Base-by-base conservation (phyloP, 2,113 vertebrate species). In the Malurus melanocephalus region DNA sequence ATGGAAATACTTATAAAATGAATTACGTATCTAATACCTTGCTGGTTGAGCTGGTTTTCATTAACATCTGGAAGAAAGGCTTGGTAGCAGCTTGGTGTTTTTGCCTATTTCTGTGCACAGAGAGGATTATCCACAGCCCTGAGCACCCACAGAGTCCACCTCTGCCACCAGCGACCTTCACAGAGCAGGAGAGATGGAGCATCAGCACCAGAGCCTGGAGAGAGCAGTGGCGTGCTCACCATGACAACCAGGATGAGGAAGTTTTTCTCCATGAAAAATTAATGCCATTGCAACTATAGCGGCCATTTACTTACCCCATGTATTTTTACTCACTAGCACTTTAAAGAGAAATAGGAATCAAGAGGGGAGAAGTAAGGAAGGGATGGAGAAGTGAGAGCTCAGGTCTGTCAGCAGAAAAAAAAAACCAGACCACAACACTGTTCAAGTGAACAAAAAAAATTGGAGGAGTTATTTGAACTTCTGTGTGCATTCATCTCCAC, bases 41-140 rank as follows among this genome's bases (percentile, higher is more conserved):
- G 2, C 51, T 11, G 5, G 32, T 40, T 81, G 33, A 76, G 61
- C 67, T 55, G 75, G 51, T 69, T 94, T 86, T 76, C 23, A 43
- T 62, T 51, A 85, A 78, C 33, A 38, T 38, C 16, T 52, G 28
- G 61, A 68, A 81, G n/a, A 60, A 32, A 71, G 45, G 40, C 57
- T 76, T 48, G 42, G 17, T 33, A 61, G 57, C n/a, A 67, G 53
- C 46, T 65, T 38, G 32, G 59, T 0, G 0, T 4, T 57, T 61
- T 32, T 57, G 46, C 52, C 52, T 20, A 6, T 69, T 76, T 49
- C 33, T 4, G 0, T 18, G 27, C 5, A 7, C 0, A 0, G 32
- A 87, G 66, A 45, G 22, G 30, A n/a, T 62, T 1, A 12, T 6
- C 3, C 4, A 60, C 21, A 76, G 78, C 18, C 45, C 59, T 27